Conservation (phyloP, 2,797 vertebrate genomes). For the Perodicticus potto region DNA sequence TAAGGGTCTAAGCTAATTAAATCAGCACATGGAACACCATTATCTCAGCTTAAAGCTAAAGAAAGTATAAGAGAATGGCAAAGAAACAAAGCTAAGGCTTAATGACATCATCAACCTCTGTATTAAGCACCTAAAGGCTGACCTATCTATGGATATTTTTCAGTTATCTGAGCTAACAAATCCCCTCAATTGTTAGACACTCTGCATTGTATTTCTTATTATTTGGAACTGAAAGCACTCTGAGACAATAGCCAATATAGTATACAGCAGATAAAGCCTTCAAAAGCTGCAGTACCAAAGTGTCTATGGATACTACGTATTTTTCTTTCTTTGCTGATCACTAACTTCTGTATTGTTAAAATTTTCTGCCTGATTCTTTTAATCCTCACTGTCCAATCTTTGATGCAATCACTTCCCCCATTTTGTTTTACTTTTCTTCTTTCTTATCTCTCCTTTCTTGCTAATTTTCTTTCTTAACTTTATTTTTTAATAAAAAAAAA, state of each 20-base stretch:
- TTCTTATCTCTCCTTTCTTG: neutral
- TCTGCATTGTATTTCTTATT: neutral
- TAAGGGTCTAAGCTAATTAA: neutral
- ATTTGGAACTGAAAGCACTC: neutral
- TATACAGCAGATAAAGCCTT: conserved; percentile 18
- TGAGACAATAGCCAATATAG: neutral
- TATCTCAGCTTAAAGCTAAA: neutral
- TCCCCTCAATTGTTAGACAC: neutral
- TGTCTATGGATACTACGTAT: neutral
- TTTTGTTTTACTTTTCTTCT: conserved; percentile 10
- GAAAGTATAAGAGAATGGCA: neutral
- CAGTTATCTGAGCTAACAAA: neutral
- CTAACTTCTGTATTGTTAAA: neutral
- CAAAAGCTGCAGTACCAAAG: neutral
- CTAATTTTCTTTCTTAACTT: neutral
- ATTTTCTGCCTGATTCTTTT: conserved; percentile 32
- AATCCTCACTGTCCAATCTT: neutral
- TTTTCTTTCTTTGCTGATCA: neutral
- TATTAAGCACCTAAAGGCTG: neutral
- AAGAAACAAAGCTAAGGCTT: conserved; percentile 6
- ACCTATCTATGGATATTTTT: neutral
- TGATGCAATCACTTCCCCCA: neutral
- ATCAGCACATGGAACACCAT: neutral
- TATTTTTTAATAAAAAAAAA: conserved; percentile 8
- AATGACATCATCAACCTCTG: neutral